phyloP scores from a whole-genome alignment of 1,140 invertebrate genomes.

The Drosophila auraria region DNA sequence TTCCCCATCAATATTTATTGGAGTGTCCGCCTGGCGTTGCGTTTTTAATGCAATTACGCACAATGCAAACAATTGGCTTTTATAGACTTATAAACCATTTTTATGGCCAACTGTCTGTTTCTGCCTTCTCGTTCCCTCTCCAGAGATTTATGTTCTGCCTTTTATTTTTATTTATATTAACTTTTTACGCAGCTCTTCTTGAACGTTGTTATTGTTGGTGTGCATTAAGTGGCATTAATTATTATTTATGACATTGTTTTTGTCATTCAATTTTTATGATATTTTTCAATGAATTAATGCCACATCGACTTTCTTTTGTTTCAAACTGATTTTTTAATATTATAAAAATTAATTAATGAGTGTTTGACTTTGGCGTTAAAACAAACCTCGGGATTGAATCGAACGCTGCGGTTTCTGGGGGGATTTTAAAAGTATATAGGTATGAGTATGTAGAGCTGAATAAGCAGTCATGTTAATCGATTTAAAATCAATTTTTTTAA shows the following conservation, averaged over 20 bases:
- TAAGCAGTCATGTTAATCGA: not conserved
- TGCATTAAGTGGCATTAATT: slow-evolving; percentile 65
- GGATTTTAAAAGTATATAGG: not conserved
- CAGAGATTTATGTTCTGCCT: slow-evolving; percentile 35
- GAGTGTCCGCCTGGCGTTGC: slow-evolving; percentile 37
- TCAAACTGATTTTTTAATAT: slow-evolving; percentile 23
- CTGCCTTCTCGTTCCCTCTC: slow-evolving; percentile 15
- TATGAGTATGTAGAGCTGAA: no score
- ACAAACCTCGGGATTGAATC: slow-evolving; percentile 2
- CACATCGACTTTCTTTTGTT: slow-evolving; percentile 47
- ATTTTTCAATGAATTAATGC: slow-evolving; percentile 62
- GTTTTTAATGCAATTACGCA: slow-evolving; percentile 77
- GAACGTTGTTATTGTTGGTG: slow-evolving; percentile 17
- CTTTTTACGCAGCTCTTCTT: slow-evolving; percentile 13
- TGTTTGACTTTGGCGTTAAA: slow-evolving; percentile 2
- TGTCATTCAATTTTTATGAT: slow-evolving; percentile 59
- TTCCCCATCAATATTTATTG: slow-evolving; percentile 51
- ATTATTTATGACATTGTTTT: slow-evolving; percentile 73
- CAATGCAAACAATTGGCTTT: slow-evolving; percentile 70
- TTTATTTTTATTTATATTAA: slow-evolving; percentile 53
- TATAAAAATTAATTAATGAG: slow-evolving; percentile 67
- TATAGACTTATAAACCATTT: slow-evolving; percentile 62
- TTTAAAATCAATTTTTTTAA: not conserved
- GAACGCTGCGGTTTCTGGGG: not conserved
- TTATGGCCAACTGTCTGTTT: slow-evolving; percentile 52